phyloP scores from a whole-genome alignment of 2,888 invertebrate species.

The Philereme transversata region DNA sequence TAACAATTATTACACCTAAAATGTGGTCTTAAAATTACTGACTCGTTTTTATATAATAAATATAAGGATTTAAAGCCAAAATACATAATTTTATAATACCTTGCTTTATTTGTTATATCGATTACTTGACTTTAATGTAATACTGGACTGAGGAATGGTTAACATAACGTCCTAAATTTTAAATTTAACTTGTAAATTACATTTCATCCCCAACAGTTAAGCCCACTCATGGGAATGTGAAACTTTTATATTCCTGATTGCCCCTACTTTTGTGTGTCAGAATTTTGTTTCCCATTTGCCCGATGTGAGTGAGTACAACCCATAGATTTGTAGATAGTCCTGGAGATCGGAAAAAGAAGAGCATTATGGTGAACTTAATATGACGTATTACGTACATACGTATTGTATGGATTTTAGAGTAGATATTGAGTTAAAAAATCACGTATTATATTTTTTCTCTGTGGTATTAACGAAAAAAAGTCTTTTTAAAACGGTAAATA shows the following conservation, averaged over 20 bases:
- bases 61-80: constrained; percentile 65
- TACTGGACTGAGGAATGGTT: constrained; percentile 73
- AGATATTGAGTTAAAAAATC: too few species aligned
- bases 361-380: too few species aligned
- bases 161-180: constrained; percentile 39
- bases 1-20: constrained; percentile 32
- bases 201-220: constrained; percentile 1
- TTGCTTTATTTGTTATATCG: constrained; percentile 38
- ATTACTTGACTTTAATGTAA: constrained; percentile 50
- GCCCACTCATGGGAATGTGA: background rate
- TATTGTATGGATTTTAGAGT: too few species aligned
- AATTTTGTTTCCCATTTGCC: background rate
- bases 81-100: constrained; percentile 36
- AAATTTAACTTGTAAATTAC: background rate
- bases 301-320: too few species aligned
- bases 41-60: constrained; percentile 68
- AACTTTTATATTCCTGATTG: background rate
- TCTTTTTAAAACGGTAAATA: too few species aligned
- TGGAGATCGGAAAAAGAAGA: too few species aligned
- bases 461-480: too few species aligned
- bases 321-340: too few species aligned
- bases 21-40: constrained; percentile 73
- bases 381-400: too few species aligned
- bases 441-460: too few species aligned
- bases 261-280: background rate